Percentiles rank a stretch among this genome's conserved stretches.
Conservation (phyloP, 2,113 vertebrate species). For the Piliocolobus tephrosceles region DNA sequence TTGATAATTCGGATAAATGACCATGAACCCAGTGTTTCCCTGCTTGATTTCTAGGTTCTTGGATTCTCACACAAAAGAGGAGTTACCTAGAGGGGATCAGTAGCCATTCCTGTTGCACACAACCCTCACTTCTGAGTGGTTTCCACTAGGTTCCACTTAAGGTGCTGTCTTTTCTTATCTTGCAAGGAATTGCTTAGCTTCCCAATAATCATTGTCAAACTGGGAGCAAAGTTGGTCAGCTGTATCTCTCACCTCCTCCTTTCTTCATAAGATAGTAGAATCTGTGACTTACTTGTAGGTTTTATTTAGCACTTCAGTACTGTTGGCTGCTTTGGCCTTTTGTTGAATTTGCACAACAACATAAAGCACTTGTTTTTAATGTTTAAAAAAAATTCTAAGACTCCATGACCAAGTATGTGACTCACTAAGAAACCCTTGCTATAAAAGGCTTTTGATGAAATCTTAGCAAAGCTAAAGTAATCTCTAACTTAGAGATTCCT, state of each 20-base stretch:
- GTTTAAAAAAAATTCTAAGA: conserved; percentile 36
- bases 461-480: conserved; percentile 41
- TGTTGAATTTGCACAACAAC: conserved; percentile 42
- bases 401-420: conserved; percentile 2
- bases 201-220: neutral
- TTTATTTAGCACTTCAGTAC: conserved; percentile 18
- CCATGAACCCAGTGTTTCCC: neutral
- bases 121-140: neutral
- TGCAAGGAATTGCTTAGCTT: neutral
- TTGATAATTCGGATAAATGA: neutral
- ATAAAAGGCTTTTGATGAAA: conserved; percentile 43
- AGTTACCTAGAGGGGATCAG: neutral
- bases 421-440: conserved; percentile 49
- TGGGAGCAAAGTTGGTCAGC: neutral
- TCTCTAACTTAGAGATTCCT: conserved; percentile 57
- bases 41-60: neutral
- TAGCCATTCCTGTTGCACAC: neutral
- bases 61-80: neutral
- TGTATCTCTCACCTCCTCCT: neutral
- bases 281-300: neutral
- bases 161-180: conserved; percentile 51
- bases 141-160: neutral
- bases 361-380: conserved; percentile 42
- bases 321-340: neutral
- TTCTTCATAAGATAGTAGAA: neutral